Percentiles rank a stretch among this genome's conserved stretches.
Conservation (phyloP, 2,113 vertebrate species). For the Caretta caretta region DNA sequence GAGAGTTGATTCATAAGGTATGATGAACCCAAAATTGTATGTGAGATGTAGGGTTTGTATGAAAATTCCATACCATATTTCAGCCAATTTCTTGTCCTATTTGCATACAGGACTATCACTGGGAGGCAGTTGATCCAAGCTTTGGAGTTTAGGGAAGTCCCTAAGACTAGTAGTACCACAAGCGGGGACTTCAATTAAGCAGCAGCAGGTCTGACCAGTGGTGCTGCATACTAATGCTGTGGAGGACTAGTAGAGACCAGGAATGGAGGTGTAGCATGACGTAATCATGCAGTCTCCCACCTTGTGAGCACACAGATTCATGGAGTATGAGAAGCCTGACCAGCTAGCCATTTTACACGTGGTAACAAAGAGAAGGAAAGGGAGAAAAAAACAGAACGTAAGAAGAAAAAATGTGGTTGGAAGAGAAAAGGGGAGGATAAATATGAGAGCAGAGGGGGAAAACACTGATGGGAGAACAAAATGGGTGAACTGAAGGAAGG, state of each 20-base stretch:
- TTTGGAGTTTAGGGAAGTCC: not conserved
- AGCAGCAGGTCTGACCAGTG: not conserved
- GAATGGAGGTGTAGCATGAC: not conserved
- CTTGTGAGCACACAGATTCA: rapidly evolving
- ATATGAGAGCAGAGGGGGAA: not conserved
- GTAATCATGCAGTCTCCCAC: not conserved
- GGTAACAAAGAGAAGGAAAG: not conserved
- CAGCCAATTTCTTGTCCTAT: not conserved
- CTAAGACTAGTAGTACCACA: not conserved
- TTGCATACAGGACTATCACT: not conserved
- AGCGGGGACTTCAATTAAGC: not conserved
- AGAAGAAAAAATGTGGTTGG: not conserved
- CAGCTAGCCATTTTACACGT: not conserved
- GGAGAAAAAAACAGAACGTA: not conserved
- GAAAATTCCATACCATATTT: not conserved
- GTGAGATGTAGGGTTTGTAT: not conserved
- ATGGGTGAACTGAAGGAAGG: not conserved
- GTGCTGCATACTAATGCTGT: rapidly evolving
- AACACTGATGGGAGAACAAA: not conserved
- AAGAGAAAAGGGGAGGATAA: not conserved
- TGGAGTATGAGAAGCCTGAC: rapidly evolving
- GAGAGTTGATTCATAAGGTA: not conserved
- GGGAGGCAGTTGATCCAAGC: not conserved
- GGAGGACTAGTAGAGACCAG: rapidly evolving
- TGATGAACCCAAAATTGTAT: not conserved